These are phyloP conservation scores for Platalea minor DNA, from an alignment of 2,797 vertebrate species.

Conservation along the genomic window DNA sequence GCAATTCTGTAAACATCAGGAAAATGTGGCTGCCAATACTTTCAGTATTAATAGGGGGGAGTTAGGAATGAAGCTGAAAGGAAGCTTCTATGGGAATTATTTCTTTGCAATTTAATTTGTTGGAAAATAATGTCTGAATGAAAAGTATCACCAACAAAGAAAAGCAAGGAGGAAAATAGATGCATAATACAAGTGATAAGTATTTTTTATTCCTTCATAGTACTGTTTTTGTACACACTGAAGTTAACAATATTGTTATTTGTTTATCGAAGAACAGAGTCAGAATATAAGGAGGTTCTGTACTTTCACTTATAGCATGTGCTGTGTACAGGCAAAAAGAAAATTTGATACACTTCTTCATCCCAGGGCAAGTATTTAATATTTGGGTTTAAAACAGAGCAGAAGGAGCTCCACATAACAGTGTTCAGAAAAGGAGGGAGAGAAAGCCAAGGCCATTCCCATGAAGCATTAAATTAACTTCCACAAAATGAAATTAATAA, in stretches of 20 bases:
- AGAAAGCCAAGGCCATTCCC: neutral
- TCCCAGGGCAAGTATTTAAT: neutral
- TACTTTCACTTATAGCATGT: neutral
- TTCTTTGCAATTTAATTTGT: neutral
- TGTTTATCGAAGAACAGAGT: neutral
- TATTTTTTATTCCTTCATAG: neutral
- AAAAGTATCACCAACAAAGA: neutral
- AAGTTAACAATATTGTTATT: neutral
- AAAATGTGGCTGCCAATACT: neutral
- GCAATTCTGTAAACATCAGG: neutral
- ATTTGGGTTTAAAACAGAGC: neutral
- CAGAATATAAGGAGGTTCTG: neutral
- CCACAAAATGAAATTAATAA: neutral
- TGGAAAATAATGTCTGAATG: neutral
- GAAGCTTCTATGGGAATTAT: neutral
- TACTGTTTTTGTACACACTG: neutral
- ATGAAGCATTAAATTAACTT: neutral
- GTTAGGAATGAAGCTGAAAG: neutral
- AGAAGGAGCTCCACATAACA: neutral
- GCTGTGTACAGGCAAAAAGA: neutral
- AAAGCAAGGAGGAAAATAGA: neutral
- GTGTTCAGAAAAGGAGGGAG: neutral
- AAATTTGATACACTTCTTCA: neutral
- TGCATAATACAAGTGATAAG: neutral
- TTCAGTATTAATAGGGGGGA: neutral